Conservation (phyloP, 2,797 vertebrate species). For the Vultur gryphus region DNA sequence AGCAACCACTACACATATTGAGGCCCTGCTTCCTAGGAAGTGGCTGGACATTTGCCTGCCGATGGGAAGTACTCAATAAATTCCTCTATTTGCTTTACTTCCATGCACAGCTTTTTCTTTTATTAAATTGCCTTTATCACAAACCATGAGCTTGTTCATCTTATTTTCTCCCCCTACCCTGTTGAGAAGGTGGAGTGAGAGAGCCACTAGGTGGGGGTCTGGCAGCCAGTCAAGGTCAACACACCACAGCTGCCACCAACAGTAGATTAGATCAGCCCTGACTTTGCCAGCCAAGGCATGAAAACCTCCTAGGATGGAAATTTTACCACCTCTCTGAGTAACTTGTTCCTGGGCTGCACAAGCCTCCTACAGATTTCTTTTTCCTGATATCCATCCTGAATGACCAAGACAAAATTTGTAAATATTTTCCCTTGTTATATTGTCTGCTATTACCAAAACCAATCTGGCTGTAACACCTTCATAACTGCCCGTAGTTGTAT, state of each 20-base stretch:
- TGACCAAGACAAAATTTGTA: neutral
- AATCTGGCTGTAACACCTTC: neutral
- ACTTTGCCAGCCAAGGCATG: neutral
- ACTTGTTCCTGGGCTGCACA: neutral
- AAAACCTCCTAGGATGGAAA: neutral
- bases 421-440: neutral
- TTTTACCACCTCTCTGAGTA: neutral
- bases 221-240: neutral
- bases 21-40: neutral
- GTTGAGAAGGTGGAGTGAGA: neutral
- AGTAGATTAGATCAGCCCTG: neutral
- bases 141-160: neutral
- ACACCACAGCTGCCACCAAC: neutral
- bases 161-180: neutral
- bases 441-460: neutral
- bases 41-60: neutral
- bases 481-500: neutral
- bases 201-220: neutral
- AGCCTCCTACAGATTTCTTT: neutral
- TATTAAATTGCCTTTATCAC: neutral
- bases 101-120: fast-evolving
- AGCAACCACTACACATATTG: neutral
- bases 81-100: neutral
- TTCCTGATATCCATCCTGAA: neutral
- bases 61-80: neutral